Base-by-base conservation (phyloP, 1,140 invertebrate species). In the Zeugodacus cucurbitae region DNA sequence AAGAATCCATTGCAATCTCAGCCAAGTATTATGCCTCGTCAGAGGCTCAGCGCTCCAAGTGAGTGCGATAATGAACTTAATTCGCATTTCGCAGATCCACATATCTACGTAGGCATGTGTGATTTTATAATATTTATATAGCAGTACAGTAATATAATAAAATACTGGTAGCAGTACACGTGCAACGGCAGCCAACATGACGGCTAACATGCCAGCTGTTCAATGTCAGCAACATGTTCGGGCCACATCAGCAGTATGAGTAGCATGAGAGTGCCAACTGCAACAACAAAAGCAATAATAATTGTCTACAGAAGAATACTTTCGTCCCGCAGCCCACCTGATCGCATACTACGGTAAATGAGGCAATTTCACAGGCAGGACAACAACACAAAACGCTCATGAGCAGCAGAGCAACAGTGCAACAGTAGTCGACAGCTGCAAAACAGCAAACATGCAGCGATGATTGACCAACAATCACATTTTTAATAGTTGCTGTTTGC, bases 401-500 rank as follows among this genome's bases (percentile, higher is more conserved):
- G n/a, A n/a, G n/a, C n/a, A 62, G n/a, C 59, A 8, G 64, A 11
- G 34, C 37, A 78, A 78, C 74, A 48, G 74, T 29, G 34, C 37
- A 78, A 78, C 74, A 48, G 74, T 29, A 82, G 41, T 82, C 74
- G 74, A 82, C 74, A 82, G 74, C 74, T 82, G 74, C 74, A 82
- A 82, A 48, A 82, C 41, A 82, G n/a, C 37, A 29, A 82, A 82
- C 41, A 82, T 54, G 74, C 26, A 82, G 41, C 41, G 74, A 82
- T 82, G 74, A 82, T 82, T 82, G 74, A 82, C 74, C 41, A 82
- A 82, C 41, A 82, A 82, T 82, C n/a, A 26, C n/a, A 82, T 74
- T 37, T 74, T 74, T 54, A 82, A 82, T 82, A 22, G 14, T 82
- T 48, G 8, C 44, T 26, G 26, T 29, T 41, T 37, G 8, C n/a